Conservation (phyloP, 2,888 invertebrate species). For the Siphonodentalium dalli region DNA sequence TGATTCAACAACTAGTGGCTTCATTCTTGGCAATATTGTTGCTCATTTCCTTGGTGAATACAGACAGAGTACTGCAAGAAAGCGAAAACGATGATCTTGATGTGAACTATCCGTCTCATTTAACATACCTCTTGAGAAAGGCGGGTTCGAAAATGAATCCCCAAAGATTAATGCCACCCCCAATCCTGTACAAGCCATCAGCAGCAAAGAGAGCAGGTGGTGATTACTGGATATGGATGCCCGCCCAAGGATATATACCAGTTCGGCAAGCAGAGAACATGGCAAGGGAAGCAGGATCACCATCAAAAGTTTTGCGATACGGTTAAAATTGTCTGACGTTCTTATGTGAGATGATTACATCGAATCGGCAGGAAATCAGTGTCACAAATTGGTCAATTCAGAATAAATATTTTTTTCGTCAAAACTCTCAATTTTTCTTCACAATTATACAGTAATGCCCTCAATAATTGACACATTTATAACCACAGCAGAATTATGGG, state of each 20-base stretch:
- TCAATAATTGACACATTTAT: too few species aligned
- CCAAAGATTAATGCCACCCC: slow-evolving; percentile 34
- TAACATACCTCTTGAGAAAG: slow-evolving; percentile 28
- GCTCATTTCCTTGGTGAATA: too few species aligned
- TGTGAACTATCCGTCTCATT: slow-evolving; percentile 21
- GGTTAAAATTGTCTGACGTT: slow-evolving; percentile 29
- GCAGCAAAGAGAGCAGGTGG: slow-evolving; percentile 35
- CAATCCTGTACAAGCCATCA: slow-evolving; percentile 30
- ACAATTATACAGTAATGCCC: too few species aligned
- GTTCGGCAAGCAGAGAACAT: slow-evolving; percentile 44
- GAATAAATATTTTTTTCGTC: too few species aligned
- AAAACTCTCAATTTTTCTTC: too few species aligned
- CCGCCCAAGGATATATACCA: slow-evolving; percentile 59
- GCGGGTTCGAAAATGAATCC: slow-evolving; percentile 28
- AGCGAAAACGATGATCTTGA: slow-evolving; percentile 20
- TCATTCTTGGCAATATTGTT: too few species aligned
- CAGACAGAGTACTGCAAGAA: slow-evolving; percentile 20
- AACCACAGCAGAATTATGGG: too few species aligned
- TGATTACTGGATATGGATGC: slow-evolving; percentile 62
- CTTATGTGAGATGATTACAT: too few species aligned
- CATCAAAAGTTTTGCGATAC: slow-evolving; percentile 50
- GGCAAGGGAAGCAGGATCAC: slow-evolving; percentile 21
- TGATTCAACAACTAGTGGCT: too few species aligned
- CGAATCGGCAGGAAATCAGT: too few species aligned
- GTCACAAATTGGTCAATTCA: too few species aligned